phyloP scores from a whole-genome alignment of 2,888 invertebrate species.

The Byasa hedistus region DNA sequence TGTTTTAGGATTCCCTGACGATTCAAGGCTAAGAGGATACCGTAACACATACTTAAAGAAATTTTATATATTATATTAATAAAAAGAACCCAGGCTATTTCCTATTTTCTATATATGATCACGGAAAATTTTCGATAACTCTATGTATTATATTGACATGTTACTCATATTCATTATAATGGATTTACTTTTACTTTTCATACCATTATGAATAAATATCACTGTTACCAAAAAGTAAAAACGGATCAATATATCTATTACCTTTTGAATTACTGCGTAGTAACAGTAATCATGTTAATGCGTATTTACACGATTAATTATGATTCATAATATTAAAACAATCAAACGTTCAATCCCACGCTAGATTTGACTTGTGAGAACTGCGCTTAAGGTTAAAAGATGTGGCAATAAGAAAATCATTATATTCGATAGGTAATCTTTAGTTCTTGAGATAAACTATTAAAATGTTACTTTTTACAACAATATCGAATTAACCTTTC shows the following conservation, averaged over 20 bases:
- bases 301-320: conserved; percentile 5
- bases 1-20: not conserved
- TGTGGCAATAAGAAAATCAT: conserved; percentile 4
- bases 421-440: not conserved
- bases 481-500: not conserved
- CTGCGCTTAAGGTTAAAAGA: conserved; percentile 19
- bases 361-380: conserved; percentile 36
- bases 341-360: conserved; percentile 48
- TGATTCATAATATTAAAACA: conserved; percentile 45
- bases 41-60: not conserved
- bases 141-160: no score
- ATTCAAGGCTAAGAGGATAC: not conserved
- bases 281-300: not conserved
- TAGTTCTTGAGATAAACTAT: not conserved
- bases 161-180: no score
- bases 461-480: not conserved
- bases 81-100: no score
- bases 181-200: no score
- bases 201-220: no score
- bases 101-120: no score
- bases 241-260: not conserved
- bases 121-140: no score
- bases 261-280: not conserved
- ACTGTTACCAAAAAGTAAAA: not conserved
- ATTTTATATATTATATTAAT: no score